These are phyloP conservation scores for Drosophila rellima DNA, from an alignment of 2,888 invertebrate genomes.

Conservation along the genomic window DNA sequence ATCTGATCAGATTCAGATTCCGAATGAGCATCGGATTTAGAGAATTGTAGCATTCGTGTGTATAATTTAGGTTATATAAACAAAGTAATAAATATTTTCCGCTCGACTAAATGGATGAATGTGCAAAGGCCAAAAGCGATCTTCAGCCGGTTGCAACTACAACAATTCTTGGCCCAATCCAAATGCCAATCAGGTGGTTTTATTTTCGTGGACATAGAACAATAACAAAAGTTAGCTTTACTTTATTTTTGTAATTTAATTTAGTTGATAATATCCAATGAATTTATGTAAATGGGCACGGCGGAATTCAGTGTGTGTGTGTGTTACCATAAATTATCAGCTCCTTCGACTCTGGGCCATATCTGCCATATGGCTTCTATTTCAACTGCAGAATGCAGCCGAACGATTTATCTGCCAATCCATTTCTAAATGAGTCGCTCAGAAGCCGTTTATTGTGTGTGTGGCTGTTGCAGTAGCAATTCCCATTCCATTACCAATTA, in stretches of 20 bases:
- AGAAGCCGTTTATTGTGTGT: constrained; percentile 36
- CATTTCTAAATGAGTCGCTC: constrained; percentile 65
- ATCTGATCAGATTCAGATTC: constrained; percentile 14
- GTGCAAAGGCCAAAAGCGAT: constrained; percentile 42
- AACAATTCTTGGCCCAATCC: constrained; percentile 6
- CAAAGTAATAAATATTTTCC: constrained; percentile 66
- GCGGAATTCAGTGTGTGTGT: constrained; percentile 20
- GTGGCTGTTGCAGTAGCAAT: constrained; percentile 20
- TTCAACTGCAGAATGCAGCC: constrained; percentile 63
- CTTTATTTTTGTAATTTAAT: not conserved
- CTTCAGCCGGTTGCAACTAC: constrained; percentile 11
- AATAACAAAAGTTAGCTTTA: not conserved
- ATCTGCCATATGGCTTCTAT: constrained; percentile 68
- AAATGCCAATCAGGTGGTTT: constrained; percentile 53
- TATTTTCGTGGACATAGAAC: constrained; percentile 10
- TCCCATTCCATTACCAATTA: constrained; percentile 47
- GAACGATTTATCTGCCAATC: constrained; percentile 70
- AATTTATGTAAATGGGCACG: not conserved
- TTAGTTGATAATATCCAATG: not conserved
- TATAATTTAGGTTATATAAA: constrained; percentile 74
- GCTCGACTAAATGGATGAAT: constrained; percentile 42
- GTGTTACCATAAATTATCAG: constrained; percentile 72
- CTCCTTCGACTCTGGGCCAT: constrained; percentile 54
- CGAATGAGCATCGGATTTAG: constrained; percentile 10
- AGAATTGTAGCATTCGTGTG: constrained; percentile 2